Evolutionary conservation across 1,140 invertebrate genomes (phyloP).

Genomic region (Heterodera carotae): DNA sequence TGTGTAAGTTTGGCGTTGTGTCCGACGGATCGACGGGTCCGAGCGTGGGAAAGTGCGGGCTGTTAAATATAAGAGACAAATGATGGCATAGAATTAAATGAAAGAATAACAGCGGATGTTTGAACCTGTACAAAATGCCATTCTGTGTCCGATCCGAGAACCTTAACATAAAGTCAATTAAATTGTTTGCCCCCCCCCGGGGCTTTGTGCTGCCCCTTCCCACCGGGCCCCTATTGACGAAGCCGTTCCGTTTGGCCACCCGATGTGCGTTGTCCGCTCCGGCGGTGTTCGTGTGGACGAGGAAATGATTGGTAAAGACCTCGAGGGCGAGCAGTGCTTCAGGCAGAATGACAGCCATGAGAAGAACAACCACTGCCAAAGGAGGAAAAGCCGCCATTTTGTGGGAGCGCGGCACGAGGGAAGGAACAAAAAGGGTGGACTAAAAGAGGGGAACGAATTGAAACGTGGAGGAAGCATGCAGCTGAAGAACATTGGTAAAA

Average conservation of each 20-base stretch:
- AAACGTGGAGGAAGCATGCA: no score
- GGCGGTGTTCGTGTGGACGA: slow-evolving; percentile 60
- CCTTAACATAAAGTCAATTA: slow-evolving; percentile 50
- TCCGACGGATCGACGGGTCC: slow-evolving; percentile 61
- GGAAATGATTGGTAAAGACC: slow-evolving; percentile 44
- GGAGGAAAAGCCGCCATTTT: not conserved
- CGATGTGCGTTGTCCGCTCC: slow-evolving; percentile 61
- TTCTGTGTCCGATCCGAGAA: slow-evolving; percentile 63
- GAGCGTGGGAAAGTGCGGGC: slow-evolving; percentile 59
- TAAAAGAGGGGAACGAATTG: not conserved
- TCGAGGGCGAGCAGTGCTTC: slow-evolving; percentile 1
- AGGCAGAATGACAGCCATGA: not conserved
- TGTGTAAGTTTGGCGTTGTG: slow-evolving; percentile 61
- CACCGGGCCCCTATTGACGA: slow-evolving; percentile 64
- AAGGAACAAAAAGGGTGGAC: not conserved
- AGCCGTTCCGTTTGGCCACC: slow-evolving; percentile 63
- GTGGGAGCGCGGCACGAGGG: not conserved
- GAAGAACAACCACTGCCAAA: slow-evolving; percentile 1
- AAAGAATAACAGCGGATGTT: not conserved
- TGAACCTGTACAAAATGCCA: slow-evolving; percentile 61
- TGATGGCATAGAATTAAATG: no score
- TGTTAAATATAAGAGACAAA: not conserved
- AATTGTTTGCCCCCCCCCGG: not conserved
- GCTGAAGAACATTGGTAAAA: no score
- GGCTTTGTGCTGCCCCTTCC: no score